A percentile compares a stretch with the other conserved stretches of the same genome.
These are phyloP conservation scores for Cenopis cana DNA, from an alignment of 2,888 invertebrate genomes.

Conservation along the genomic window DNA sequence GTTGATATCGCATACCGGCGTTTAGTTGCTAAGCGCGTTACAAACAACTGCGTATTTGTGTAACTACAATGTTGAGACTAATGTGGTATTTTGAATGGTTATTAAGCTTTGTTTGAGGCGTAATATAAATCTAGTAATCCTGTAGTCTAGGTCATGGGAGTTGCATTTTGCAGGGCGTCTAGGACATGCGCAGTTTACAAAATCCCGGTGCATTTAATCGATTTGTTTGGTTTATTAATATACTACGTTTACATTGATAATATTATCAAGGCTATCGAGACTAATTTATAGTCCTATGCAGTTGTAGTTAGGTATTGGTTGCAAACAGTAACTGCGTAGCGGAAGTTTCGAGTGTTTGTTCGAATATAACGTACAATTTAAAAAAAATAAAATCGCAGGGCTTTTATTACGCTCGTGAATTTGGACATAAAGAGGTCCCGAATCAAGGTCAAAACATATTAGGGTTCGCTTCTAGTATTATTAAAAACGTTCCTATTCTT, in stretches of 20 bases:
- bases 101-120: background rate
- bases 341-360: background rate
- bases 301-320: background rate
- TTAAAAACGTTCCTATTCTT: too few species aligned
- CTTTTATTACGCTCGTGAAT: too few species aligned
- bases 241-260: slow-evolving; percentile 5
- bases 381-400: background rate
- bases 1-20: slow-evolving; percentile 65
- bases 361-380: background rate
- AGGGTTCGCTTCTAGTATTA: too few species aligned
- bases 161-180: slow-evolving; percentile 24
- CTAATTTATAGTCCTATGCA: background rate
- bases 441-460: too few species aligned
- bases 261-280: background rate
- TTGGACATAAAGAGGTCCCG: too few species aligned
- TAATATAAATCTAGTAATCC: slow-evolving; percentile 4
- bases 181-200: slow-evolving; percentile 32
- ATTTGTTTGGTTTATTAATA: slow-evolving; percentile 18
- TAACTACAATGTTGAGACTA: slow-evolving; percentile 52
- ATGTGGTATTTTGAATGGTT: slow-evolving; percentile 30
- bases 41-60: slow-evolving; percentile 73
- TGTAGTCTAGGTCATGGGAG: slow-evolving; percentile 14
- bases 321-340: background rate
- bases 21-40: slow-evolving; percentile 78
- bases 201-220: slow-evolving; percentile 30